Evolutionary conservation across 1,140 invertebrate species (phyloP).

Genomic region (Drosophila cardini): DNA sequence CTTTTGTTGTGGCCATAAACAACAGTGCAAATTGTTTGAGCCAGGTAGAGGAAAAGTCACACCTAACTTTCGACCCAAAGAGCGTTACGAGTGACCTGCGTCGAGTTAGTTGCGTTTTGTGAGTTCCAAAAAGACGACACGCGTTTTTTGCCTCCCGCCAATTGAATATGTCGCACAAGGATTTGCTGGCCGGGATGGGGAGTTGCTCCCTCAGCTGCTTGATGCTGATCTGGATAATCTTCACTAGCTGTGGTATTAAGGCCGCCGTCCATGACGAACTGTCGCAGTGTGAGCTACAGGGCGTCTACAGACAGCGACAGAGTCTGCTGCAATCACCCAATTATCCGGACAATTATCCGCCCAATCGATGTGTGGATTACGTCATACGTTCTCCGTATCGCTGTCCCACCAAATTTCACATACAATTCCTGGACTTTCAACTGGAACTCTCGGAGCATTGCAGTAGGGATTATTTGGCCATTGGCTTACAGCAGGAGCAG

Average conservation of each 20-base stretch:
- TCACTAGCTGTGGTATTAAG: not conserved
- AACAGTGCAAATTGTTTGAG: slow-evolving; percentile 78
- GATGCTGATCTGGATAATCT: not conserved
- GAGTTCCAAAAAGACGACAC: slow-evolving; percentile 14
- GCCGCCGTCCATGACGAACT: slow-evolving; percentile 73
- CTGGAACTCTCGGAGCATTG: slow-evolving; percentile 85
- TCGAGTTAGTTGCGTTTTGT: slow-evolving; percentile 63
- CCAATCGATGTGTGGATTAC: slow-evolving; percentile 85
- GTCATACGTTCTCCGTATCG: slow-evolving; percentile 85
- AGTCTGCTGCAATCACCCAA: slow-evolving; percentile 85
- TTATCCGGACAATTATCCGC: slow-evolving; percentile 86
- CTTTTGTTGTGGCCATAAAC: slow-evolving; percentile 71
- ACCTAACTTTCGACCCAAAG: slow-evolving; percentile 46
- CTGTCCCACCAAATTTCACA: slow-evolving; percentile 86
- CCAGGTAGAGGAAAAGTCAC: slow-evolving; percentile 30
- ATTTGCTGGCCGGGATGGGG: slow-evolving; percentile 19
- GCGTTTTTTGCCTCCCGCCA: not conserved
- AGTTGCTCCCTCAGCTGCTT: not conserved
- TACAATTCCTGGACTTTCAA: slow-evolving; percentile 87
- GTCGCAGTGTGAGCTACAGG: slow-evolving; percentile 69
- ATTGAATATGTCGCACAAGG: slow-evolving; percentile 22
- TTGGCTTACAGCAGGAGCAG: slow-evolving; percentile 74
- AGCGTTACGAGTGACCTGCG: slow-evolving; percentile 33
- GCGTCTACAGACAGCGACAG: slow-evolving; percentile 74
- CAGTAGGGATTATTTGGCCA: slow-evolving; percentile 85